phyloP scores from a whole-genome alignment of 2,797 vertebrate species.

The Xerus rutilus region DNA sequence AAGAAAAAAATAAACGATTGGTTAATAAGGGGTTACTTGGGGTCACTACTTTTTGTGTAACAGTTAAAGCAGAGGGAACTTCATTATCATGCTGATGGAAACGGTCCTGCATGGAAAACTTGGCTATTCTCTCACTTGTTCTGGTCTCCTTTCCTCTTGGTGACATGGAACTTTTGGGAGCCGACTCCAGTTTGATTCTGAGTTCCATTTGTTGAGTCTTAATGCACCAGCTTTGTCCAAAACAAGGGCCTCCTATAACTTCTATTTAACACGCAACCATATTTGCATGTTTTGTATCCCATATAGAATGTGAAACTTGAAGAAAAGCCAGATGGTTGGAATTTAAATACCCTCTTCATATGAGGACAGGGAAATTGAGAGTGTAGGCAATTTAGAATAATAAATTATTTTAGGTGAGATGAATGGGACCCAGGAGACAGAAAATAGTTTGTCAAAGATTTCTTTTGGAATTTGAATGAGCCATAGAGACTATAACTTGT shows the following conservation, averaged over 20 bases:
- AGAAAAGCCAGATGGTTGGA: background rate
- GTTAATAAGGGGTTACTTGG: too few relatives aligned
- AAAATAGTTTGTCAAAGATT: background rate
- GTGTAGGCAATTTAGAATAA: background rate
- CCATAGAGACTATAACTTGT: background rate
- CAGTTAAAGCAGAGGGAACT: background rate
- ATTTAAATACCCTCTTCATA: background rate
- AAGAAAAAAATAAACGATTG: background rate
- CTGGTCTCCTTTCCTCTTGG: background rate
- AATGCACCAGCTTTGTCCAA: background rate
- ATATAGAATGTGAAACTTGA: background rate
- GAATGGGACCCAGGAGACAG: background rate
- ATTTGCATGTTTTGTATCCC: background rate
- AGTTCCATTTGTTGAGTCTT: background rate
- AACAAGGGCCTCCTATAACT: background rate
- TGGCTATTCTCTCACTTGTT: background rate
- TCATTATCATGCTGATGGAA: background rate
- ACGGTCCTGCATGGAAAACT: background rate
- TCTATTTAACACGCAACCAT: background rate
- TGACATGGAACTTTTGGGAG: background rate
- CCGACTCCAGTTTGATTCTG: background rate
- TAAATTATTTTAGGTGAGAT: background rate
- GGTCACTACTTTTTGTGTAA: background rate
- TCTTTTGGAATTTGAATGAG: background rate
- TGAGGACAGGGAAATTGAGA: background rate